Evolutionary conservation across 2,113 vertebrate genomes (phyloP).

Genomic region (Dipodomys stephensi): DNA sequence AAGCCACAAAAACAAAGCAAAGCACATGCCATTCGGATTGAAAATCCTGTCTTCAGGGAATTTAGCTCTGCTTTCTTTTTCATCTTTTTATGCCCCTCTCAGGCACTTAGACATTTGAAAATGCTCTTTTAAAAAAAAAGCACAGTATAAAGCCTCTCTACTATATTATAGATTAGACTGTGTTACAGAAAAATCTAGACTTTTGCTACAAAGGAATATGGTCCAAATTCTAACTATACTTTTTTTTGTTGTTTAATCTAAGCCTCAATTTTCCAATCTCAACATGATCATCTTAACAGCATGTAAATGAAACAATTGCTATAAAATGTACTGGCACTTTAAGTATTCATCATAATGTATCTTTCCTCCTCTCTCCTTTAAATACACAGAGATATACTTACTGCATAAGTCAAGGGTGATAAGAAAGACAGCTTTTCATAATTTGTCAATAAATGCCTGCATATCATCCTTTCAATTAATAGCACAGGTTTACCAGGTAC

Average conservation of each 20-base stretch:
- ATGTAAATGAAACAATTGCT: neutral
- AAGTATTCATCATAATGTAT: neutral
- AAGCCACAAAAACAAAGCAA: slow-evolving; percentile 16
- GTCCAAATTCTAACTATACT: neutral
- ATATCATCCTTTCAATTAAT: neutral
- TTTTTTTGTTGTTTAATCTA: neutral
- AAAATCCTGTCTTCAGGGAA: neutral
- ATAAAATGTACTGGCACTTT: neutral
- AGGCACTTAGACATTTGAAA: slow-evolving; percentile 26
- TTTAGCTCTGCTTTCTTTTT: neutral
- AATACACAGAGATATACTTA: neutral
- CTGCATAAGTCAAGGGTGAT: neutral
- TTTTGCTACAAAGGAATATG: slow-evolving; percentile 12
- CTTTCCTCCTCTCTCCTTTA: neutral
- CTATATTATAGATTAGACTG: neutral
- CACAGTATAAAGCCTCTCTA: neutral
- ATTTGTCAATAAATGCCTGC: neutral
- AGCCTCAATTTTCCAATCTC: neutral
- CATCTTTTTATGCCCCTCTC: neutral
- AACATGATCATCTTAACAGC: neutral
- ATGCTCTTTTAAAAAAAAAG: neutral
- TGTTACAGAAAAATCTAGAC: neutral
- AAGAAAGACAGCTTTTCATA: neutral
- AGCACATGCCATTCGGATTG: neutral
- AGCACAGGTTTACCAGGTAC: neutral